Evolutionary conservation across 2,797 vertebrate genomes (phyloP).

Genomic region (Phoeniculus purpureus): DNA sequence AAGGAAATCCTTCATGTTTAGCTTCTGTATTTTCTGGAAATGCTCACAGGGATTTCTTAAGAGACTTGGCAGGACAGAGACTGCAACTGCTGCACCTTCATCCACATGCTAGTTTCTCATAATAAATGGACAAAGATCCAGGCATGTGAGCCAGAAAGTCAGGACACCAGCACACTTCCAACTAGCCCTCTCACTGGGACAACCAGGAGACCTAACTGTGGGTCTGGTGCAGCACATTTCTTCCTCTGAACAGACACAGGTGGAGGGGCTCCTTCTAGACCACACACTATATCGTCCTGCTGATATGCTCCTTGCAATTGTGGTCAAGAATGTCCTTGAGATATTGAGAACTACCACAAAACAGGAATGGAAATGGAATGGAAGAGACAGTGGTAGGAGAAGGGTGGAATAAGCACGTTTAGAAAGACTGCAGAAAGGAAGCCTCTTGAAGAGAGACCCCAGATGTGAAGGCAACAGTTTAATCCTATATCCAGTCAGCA

Average conservation of each 20-base stretch:
- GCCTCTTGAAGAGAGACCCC: background rate
- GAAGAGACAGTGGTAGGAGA: background rate
- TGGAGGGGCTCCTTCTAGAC: background rate
- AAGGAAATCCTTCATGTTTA: background rate
- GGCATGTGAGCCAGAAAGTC: background rate
- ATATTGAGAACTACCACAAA: background rate
- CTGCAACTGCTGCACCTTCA: background rate
- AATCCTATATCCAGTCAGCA: background rate
- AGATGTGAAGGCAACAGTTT: background rate
- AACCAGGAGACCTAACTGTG: background rate
- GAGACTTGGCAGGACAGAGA: background rate
- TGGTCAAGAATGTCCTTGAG: background rate
- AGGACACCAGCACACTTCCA: background rate
- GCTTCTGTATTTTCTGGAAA: background rate
- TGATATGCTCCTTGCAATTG: background rate
- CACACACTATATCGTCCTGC: background rate
- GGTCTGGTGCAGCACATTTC: accelerated
- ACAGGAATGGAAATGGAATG: background rate
- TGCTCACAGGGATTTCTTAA: background rate
- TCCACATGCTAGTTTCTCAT: background rate
- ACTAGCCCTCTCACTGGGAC: background rate
- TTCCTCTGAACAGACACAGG: background rate
- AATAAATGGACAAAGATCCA: background rate
- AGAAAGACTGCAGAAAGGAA: background rate
- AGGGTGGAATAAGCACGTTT: background rate